Evolutionary conservation across 1,140 invertebrate genomes (phyloP), one percentile per base, ranked within the genome.

Genomic region (Vollenhovia emeryi): DNA sequence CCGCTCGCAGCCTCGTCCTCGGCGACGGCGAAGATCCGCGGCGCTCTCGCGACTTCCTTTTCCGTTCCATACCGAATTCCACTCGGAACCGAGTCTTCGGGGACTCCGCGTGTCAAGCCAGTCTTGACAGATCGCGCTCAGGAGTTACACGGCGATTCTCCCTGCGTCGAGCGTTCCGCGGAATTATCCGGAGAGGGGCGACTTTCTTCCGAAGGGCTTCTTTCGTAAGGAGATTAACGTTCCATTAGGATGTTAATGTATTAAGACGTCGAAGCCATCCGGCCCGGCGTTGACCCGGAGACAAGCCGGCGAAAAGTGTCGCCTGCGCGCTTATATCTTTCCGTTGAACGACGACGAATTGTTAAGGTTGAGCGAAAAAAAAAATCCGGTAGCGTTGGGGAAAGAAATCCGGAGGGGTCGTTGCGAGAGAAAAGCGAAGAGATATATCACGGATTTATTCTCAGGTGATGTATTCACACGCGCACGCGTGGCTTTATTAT

Each of bases 401-500:
- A 21, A 68, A 73, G 57, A 36, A 40, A 75, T 24, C 8, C 43
- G 21, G 18, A 52, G 60, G 60, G 36, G 13, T 45, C 24, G 18
- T 48, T 74, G 64, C 30, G 18, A 40, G 18, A 40, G 45, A 27
- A 27, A 76, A 57, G 11, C 48, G 36, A 74, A 62, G 5, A 62
- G 15, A 75, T 79, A 78, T 86, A 80, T 76, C 52, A 62, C 76
- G 82, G n/a, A 88, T 90, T 90, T 88, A 86, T 88, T 84, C 74
- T 90, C 86, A 76, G 84, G 84, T 74, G 68, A 76, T 85, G 36
- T 69, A 87, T 59, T 69, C 55, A 78, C 64, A 60, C 33, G 6
- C 60, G 24, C 21, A 24, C 6, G 79, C 80, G 86, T 57, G 73
- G 87, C 85, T 93, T n/a, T 92, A 92, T 80, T 92, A 90, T 88